Percentiles rank a stretch among this genome's conserved stretches.
Evolutionary conservation across 2,113 vertebrate genomes (phyloP).

Genomic region (Ceyx melanurus): DNA sequence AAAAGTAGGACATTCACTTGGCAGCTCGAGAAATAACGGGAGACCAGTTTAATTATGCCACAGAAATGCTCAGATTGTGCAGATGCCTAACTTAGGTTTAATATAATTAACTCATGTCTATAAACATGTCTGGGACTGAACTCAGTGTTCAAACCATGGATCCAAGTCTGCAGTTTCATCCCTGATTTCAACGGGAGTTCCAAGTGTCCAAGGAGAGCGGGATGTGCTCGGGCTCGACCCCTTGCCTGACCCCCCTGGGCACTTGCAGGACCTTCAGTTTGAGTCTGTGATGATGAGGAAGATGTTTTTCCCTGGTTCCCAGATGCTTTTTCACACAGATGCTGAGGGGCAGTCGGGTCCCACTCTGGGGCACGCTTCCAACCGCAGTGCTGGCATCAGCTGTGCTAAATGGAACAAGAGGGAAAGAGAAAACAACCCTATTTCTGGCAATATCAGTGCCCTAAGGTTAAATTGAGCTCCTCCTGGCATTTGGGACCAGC

Average conservation of each 20-base stretch:
- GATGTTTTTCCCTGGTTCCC: background rate
- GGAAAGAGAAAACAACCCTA: fast-evolving
- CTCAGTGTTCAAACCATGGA: background rate
- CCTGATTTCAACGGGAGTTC: background rate
- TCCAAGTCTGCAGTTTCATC: background rate
- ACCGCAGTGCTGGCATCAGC: background rate
- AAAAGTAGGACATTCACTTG: background rate
- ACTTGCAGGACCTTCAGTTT: fast-evolving
- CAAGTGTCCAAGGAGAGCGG: background rate
- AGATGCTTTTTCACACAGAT: background rate
- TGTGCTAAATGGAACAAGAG: background rate
- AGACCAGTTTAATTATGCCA: conserved; percentile 51
- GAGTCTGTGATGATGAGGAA: background rate
- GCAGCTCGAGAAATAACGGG: conserved; percentile 34
- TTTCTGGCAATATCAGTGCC: background rate
- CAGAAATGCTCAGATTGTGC: conserved; percentile 39
- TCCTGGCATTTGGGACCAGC: background rate
- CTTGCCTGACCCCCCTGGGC: fast-evolving
- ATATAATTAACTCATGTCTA: conserved; percentile 37
- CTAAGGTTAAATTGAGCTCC: background rate
- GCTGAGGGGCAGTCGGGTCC: background rate
- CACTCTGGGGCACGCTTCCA: background rate
- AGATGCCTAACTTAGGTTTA: conserved; percentile 37
- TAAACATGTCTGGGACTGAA: conserved; percentile 28
- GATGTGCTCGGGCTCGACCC: background rate